Evolutionary conservation across 2,113 vertebrate species (phyloP).

Genomic region (Trogon melanurus): DNA sequence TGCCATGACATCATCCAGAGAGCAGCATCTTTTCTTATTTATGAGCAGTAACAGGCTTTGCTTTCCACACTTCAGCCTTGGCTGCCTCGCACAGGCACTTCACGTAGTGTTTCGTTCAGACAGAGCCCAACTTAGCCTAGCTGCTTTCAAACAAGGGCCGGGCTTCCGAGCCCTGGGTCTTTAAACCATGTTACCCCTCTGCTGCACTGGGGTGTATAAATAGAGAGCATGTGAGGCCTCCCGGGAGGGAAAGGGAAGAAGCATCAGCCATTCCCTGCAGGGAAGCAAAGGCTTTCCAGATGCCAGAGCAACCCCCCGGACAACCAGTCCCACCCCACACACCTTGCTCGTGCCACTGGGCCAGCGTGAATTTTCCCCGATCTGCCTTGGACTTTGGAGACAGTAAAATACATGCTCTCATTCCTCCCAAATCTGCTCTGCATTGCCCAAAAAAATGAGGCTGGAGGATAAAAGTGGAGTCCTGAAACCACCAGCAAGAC

Average conservation of each 20-base stretch:
- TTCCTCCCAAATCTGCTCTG: background rate
- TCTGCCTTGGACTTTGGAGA: background rate
- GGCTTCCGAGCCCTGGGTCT: background rate
- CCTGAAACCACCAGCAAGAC: too few relatives aligned
- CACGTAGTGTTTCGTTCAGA: background rate
- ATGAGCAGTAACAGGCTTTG: background rate
- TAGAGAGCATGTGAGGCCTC: accelerated
- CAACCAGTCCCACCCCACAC: accelerated
- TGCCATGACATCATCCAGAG: background rate
- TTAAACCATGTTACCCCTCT: background rate
- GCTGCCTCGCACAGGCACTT: background rate
- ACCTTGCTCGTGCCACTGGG: accelerated
- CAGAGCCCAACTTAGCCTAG: background rate
- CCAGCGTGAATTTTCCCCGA: background rate
- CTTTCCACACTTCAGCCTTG: background rate
- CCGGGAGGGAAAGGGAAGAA: too few relatives aligned
- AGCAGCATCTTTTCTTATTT: background rate
- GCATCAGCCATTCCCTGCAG: accelerated
- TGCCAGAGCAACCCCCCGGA: background rate
- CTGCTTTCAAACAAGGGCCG: accelerated
- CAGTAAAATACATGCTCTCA: background rate
- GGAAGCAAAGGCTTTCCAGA: background rate
- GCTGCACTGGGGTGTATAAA: accelerated
- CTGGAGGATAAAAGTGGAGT: too few relatives aligned
- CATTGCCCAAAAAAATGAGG: background rate